These are phyloP conservation scores for Lingula anatina DNA, from an alignment of 2,888 invertebrate genomes.

Conservation along the genomic window DNA sequence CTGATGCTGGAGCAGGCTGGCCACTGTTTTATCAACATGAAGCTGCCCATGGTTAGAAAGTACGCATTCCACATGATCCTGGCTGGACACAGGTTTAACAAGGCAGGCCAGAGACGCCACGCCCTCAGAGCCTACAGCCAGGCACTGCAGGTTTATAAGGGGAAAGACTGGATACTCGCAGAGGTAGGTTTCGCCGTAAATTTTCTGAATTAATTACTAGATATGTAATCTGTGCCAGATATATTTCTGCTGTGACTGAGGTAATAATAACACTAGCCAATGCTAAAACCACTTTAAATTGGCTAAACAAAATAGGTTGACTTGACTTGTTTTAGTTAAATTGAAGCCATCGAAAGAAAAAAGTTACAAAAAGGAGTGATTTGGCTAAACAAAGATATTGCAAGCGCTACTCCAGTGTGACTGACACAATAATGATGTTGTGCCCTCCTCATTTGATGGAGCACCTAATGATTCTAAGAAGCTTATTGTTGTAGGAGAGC, in stretches of 20 bases:
- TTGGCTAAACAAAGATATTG: too few species aligned
- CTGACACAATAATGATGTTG: too few species aligned
- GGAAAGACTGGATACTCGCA: constrained; percentile 83
- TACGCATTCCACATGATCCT: constrained; percentile 95
- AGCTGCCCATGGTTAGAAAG: constrained; percentile 74
- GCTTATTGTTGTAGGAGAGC: too few species aligned
- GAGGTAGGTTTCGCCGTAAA: constrained; percentile 55
- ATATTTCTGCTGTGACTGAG: background rate
- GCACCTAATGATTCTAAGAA: too few species aligned
- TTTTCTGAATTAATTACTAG: background rate
- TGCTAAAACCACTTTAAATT: too few species aligned
- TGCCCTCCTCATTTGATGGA: too few species aligned
- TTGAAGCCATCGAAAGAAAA: too few species aligned
- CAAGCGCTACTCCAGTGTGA: too few species aligned
- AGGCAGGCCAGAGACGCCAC: constrained; percentile 69
- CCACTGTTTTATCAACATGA: constrained; percentile 75
- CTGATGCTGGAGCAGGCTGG: constrained; percentile 92
- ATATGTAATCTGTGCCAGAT: background rate
- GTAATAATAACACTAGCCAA: too few species aligned
- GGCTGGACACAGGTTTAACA: constrained; percentile 90
- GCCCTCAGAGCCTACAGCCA: constrained; percentile 87
- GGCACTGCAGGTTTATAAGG: constrained; percentile 78
- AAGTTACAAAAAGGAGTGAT: too few species aligned
- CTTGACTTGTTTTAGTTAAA: too few species aligned
- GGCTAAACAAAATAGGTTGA: too few species aligned